Base-by-base conservation (phyloP, 2,888 invertebrate genomes). In the Spodoptera picta region DNA sequence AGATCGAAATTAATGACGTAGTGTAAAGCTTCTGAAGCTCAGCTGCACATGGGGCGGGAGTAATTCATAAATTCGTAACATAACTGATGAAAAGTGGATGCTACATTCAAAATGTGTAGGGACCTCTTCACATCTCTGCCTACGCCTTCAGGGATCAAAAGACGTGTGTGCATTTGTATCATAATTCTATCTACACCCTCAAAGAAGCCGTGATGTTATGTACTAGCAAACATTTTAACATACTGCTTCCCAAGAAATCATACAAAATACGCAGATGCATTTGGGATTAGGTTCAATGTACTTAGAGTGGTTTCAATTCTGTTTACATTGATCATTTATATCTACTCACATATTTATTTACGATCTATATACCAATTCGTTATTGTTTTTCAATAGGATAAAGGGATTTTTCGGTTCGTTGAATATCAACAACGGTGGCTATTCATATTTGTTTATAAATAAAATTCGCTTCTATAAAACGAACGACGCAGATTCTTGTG, bases 401-500 rank as follows among this genome's bases (percentile, higher is more conserved):
- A 61, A 36, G 42, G 47, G 47, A 55, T 48, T 52, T 44, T 4
- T 50, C 52, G 66, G n/a, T 61, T 55, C 52, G 48, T 49, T 49
- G 66, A 49, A 59, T 48, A 61, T 58, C 43, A 43, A 49, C 50
- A 60, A 71, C 46, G 14, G 36, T 5, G 4, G 27, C 27, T 5
- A 60, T 66, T 55, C 31, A 48, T 4, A 41, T 43, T 12, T 57
- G 41, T 60, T 70, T 60, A 57, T 47, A 53, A 53, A 57, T 54
- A 36, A 24, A 60, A 45, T 60, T 41, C 0, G 9, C 41, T 44
- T n/a, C 24, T 57, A 31, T 54, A 9, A 60, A 60, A 55, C n/a
- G 11, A 65, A 65, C 59, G 43, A 47, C 65, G 65, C 60, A 68
- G 9, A 36, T 67, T 46, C 24, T 69, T 51, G 43, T 27, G 43